These are phyloP conservation scores for Myotis myotis DNA, from an alignment of 2,797 vertebrate genomes.

Conservation along the genomic window DNA sequence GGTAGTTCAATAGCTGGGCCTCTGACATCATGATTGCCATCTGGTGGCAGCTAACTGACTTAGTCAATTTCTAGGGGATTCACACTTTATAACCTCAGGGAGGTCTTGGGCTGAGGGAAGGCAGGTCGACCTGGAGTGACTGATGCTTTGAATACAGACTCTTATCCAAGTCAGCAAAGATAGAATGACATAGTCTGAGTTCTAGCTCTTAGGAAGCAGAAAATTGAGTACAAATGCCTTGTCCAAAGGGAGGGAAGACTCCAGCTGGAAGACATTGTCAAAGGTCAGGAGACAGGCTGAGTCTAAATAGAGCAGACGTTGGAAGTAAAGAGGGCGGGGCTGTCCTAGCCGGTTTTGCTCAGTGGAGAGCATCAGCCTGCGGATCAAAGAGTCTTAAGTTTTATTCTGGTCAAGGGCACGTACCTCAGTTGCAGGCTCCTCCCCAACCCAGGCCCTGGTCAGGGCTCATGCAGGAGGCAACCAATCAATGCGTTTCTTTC, in stretches of 20 bases:
- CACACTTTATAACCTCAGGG: not conserved
- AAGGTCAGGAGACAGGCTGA: not conserved
- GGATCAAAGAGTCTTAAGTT: too few relatives aligned
- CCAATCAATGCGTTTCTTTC: too few relatives aligned
- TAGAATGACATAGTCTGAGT: not conserved
- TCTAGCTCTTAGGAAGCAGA: not conserved
- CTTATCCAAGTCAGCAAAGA: not conserved
- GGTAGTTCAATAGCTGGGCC: not conserved
- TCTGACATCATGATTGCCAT: not conserved
- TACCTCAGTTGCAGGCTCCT: too few relatives aligned
- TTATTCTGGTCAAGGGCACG: too few relatives aligned
- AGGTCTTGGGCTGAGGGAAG: not conserved
- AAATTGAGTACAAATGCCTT: not conserved
- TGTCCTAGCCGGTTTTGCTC: too few relatives aligned
- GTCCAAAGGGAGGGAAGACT: not conserved
- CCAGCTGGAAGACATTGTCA: not conserved
- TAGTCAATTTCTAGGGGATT: not conserved
- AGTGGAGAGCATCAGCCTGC: too few relatives aligned
- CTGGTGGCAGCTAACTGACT: not conserved
- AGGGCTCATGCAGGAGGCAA: too few relatives aligned
- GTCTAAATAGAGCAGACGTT: not conserved
- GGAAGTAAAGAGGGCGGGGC: not conserved
- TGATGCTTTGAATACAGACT: not conserved
- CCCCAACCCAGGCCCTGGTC: too few relatives aligned
- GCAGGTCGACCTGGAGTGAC: not conserved